Conservation (phyloP, 2,797 vertebrate species). For the Euphonia xanthogaster region DNA sequence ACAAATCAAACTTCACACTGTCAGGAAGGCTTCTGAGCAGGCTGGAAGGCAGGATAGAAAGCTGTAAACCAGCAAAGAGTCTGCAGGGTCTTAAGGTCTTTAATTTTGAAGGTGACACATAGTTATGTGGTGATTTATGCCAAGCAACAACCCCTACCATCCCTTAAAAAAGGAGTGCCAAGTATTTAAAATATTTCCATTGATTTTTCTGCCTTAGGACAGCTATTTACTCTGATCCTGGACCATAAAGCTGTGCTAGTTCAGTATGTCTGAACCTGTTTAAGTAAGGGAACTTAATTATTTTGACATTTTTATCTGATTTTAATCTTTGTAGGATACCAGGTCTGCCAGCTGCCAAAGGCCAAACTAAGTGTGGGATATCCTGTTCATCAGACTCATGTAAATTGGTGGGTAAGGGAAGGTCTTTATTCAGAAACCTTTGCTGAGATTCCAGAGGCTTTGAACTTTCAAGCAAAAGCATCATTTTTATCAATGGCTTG, state of each 20-base stretch:
- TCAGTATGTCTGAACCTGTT: neutral
- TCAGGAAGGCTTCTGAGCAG: neutral
- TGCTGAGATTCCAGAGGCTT: neutral
- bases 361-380: neutral
- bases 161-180: neutral
- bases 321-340: neutral
- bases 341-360: neutral
- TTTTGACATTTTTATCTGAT: neutral
- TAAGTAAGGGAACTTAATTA: neutral
- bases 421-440: neutral
- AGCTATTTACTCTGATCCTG: neutral
- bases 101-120: neutral
- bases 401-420: neutral
- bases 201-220: neutral
- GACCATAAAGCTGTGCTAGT: neutral
- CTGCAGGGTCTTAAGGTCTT: neutral
- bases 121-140: neutral
- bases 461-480: neutral
- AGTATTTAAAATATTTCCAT: neutral
- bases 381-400: neutral
- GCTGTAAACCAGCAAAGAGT: slow-evolving; percentile 7
- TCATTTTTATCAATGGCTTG: neutral
- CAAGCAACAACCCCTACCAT: neutral
- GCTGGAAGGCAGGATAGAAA: neutral
- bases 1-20: neutral